A percentile compares a stretch with the other conserved stretches of the same genome.
Evolutionary conservation across 2,797 vertebrate species (phyloP).

Genomic region (Platyrinchus mystaceus): DNA sequence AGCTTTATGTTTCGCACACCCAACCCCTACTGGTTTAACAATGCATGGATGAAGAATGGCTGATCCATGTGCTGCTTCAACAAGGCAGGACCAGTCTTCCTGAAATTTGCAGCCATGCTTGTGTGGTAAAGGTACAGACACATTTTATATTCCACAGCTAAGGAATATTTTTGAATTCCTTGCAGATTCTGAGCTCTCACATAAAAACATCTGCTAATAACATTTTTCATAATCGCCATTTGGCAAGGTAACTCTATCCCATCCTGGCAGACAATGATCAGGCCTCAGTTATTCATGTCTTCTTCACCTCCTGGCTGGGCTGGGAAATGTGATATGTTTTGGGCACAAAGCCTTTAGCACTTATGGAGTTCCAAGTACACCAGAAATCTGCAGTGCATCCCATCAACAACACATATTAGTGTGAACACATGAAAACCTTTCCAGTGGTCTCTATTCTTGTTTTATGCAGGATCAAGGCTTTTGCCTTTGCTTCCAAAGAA

Average conservation of each 20-base stretch:
- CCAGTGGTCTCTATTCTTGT: neutral
- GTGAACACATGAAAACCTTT: conserved; percentile 14
- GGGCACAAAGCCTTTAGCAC: conserved; percentile 31
- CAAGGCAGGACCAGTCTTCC: neutral
- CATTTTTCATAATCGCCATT: conserved; percentile 37
- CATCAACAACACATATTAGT: neutral
- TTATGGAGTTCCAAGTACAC: neutral
- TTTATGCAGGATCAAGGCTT: neutral
- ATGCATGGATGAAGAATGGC: neutral
- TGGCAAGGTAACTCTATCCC: neutral
- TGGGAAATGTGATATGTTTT: neutral
- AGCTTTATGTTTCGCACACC: neutral
- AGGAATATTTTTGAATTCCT: neutral
- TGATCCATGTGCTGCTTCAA: neutral
- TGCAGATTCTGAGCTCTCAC: neutral
- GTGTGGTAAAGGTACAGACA: neutral
- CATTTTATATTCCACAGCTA: neutral
- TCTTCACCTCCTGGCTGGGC: conserved; percentile 35
- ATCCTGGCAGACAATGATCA: conserved; percentile 39
- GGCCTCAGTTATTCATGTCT: conserved; percentile 34
- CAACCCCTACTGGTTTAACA: neutral
- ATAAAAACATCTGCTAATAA: conserved; percentile 55
- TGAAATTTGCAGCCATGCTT: neutral
- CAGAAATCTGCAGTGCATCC: conserved; percentile 4
- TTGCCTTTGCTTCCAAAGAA: conserved; percentile 18